Evolutionary conservation across 2,888 invertebrate genomes (phyloP), one percentile per base, ranked within the genome.

Genomic region (Ganaspis brasiliensis): DNA sequence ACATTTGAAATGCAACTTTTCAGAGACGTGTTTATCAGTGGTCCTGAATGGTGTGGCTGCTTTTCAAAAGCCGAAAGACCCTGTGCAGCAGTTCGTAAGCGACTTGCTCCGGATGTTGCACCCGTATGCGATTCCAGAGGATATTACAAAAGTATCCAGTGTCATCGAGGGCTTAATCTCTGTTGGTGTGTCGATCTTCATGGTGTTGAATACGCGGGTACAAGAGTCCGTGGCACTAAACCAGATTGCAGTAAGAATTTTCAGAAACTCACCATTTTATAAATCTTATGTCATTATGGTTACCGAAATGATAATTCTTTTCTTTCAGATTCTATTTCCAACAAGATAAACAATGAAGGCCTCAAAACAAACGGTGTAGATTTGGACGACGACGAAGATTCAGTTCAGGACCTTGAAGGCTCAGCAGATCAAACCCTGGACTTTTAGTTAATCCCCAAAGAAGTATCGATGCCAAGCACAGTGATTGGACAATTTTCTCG

Each of bases 151-250:
- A 94, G 96, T 87, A 95, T 96, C 80, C 98, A 98, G 92, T 98
- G 98, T 92, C 97, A 97, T 92, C 94, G 94, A 83, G 96, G 97
- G 80, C 96, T 96, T 72, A 97, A 96, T 79, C 95, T 97, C 91
- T 98, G 98, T 92, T 98, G 98, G 98, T 98, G 97, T 93, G 97
- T 97, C 84, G 97, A 98, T 93, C 95, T 96, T 91, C 97, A 97
- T 92, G 98, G 98, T 74, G 96, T 96, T 61, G 97, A 97, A 92
- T 95, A 95, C 88, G 94, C 97, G 84, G 96, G 96, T 90, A 96
- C 97, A 83, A 95, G 97, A 90, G 95, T 96, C 82, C 93, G 95
- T 91, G 95, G 96, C 91, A 81, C 87, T 56, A 96, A 95, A 92
- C 96, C 96, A 77, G 95, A 95, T 91, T 96, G 96, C 91, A 95